Conservation (phyloP, 2,888 invertebrate genomes). For the Pyrgus malvae region DNA sequence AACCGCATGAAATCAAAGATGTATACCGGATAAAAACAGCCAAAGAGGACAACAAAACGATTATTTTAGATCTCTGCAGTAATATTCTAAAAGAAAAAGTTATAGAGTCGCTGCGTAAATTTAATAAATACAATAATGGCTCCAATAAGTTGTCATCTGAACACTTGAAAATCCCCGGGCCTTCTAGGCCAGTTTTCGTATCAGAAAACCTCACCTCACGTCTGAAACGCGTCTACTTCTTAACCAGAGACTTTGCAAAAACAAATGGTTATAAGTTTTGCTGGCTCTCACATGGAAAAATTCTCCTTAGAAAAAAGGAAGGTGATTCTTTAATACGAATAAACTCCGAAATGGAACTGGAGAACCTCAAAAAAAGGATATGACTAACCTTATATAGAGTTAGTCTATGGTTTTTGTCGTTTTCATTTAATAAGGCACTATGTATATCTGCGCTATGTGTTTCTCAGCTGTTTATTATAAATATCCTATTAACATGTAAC, state of each 20-base stretch:
- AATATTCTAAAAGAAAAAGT: not conserved
- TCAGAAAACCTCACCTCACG: slow-evolving; percentile 18
- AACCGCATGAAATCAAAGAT: not conserved
- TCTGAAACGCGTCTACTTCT: slow-evolving; percentile 3
- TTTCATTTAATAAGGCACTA: not conserved
- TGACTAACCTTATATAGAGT: not conserved
- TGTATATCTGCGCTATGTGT: not conserved
- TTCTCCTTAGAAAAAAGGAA: not conserved
- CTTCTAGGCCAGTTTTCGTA: slow-evolving; percentile 2
- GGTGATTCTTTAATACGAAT: not conserved
- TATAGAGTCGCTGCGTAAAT: not conserved
- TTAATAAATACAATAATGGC: not conserved
- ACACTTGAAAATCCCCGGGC: not conserved
- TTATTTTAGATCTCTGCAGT: not conserved
- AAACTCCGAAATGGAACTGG: not conserved
- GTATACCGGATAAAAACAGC: not conserved
- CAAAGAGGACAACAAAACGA: not conserved
- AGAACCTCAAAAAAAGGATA: not conserved
- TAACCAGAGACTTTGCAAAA: slow-evolving; percentile 11
- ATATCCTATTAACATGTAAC: not conserved
- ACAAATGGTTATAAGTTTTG: not conserved
- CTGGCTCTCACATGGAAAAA: not conserved
- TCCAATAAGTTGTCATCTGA: not conserved
- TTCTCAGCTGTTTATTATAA: not conserved
- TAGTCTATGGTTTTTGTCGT: not conserved